Evolutionary conservation across 2,888 invertebrate species (phyloP).

Genomic region (Synergus laeviventris): DNA sequence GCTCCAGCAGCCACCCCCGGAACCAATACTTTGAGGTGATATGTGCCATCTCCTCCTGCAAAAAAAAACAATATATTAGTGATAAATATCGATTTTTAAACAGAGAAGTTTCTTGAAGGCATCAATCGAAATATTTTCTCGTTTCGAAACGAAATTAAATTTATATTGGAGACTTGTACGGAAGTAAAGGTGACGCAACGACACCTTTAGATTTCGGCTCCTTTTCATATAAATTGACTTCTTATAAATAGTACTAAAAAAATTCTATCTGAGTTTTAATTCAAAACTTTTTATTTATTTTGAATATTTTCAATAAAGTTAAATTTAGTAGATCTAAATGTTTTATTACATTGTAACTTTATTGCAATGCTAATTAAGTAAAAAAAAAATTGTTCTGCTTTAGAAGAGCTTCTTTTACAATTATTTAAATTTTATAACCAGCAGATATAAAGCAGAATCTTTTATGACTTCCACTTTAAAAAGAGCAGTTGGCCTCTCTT

Average conservation of each 20-base stretch:
- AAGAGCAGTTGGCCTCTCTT: background rate
- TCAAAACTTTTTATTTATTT: background rate
- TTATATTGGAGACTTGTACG: background rate
- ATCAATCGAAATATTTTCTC: too few relatives aligned
- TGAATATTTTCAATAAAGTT: background rate
- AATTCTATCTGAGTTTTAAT: background rate
- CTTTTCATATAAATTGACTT: background rate
- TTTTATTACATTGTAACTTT: background rate
- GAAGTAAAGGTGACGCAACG: conserved; percentile 1
- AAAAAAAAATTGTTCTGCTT: background rate
- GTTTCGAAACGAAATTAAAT: background rate
- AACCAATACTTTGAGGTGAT: conserved; percentile 97
- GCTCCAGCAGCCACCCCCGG: conserved; percentile 98
- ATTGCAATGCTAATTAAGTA: background rate
- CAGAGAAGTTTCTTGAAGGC: too few relatives aligned
- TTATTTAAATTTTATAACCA: background rate
- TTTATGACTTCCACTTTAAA: background rate
- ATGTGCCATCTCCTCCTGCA: conserved; percentile 89
- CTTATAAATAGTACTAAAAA: background rate
- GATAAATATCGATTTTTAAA: too few relatives aligned
- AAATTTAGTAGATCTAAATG: background rate
- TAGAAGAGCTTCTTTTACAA: background rate
- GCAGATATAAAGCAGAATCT: background rate
- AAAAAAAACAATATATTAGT: background rate
- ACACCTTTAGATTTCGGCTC: background rate